Base-by-base conservation (phyloP, 2,113 vertebrate genomes). In the Riparia riparia region DNA sequence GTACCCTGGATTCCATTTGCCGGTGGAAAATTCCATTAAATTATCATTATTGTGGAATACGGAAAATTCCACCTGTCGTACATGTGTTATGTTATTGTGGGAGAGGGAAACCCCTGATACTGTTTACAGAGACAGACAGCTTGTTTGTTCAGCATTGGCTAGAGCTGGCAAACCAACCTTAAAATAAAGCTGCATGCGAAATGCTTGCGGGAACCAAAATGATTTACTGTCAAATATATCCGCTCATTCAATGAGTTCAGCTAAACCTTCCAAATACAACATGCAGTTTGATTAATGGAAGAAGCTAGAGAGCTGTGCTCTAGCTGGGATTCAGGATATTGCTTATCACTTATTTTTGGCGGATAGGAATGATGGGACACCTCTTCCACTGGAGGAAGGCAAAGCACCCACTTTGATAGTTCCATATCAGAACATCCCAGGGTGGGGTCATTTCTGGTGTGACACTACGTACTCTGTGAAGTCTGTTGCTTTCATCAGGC, bases 91-190 rank as follows among this genome's bases (percentile, higher is more conserved):
- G 41, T 84, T 97, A 79, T 79, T 76, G 31, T 0, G 9, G 78
- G 89, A 68, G 31, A 66, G 19, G 66, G 69, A 89, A 90, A 91
- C 92, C 61, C 65, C 66, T 91, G 65, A 31, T 88, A 18, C 2
- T 96, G 90, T 90, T 97, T 96, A 90, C 81, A 94, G 85, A 89
- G 78, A 83, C 74, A 89, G 89, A 82, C 45, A 76, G 66, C 15
- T 96, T 97, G 73, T 97, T 97, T 97, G 73, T 90, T 96, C 90
- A 97, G 86, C 65, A 82, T 41, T 90, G 44, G 51, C 77, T 88
- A 56, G 63, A 88, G 29, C 61, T 82, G 81, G 71, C 77, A 71
- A 82, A 39, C 60, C 51, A 96, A 34, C 22, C 66, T 86, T 82
- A 89, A 93, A 97, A 95, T 96, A 97, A 94, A 95, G 79, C 63